These are phyloP conservation scores for Pelobates fuscus DNA, from an alignment of 2,113 vertebrate genomes.

Conservation along the genomic window DNA sequence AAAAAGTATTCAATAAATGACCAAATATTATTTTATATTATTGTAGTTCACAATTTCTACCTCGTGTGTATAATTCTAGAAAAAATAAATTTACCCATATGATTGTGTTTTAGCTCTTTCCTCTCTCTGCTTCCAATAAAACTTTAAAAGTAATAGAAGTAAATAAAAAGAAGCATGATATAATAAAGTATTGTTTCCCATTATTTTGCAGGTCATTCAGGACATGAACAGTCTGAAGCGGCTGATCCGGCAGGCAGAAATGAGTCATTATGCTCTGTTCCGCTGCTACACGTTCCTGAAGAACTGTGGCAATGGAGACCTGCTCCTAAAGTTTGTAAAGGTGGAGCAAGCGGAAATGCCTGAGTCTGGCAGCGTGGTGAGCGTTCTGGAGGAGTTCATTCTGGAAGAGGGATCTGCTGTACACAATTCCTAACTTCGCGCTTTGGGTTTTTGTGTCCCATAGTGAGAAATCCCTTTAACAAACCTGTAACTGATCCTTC, in stretches of 20 bases:
- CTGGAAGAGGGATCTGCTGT: constrained; percentile 65
- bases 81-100: no score
- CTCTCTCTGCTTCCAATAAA: no score
- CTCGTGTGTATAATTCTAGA: no score
- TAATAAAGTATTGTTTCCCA: no score
- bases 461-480: not conserved
- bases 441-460: not conserved
- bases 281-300: constrained; percentile 91
- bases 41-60: no score
- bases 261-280: constrained; percentile 94
- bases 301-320: constrained; percentile 89
- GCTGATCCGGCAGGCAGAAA: constrained; percentile 93
- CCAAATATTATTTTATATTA: no score
- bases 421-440: constrained; percentile 39
- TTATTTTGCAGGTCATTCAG: constrained; percentile 86
- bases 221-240: constrained; percentile 97
- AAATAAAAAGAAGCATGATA: no score
- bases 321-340: constrained; percentile 87
- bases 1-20: no score
- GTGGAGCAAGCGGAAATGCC: constrained; percentile 89
- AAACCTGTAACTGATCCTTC: no score
- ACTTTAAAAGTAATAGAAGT: no score
- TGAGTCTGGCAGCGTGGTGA: constrained; percentile 87
- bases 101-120: no score
- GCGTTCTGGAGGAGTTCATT: constrained; percentile 91